phyloP scores from a whole-genome alignment of 2,888 invertebrate genomes.

The Tromatobia lineatoria region DNA sequence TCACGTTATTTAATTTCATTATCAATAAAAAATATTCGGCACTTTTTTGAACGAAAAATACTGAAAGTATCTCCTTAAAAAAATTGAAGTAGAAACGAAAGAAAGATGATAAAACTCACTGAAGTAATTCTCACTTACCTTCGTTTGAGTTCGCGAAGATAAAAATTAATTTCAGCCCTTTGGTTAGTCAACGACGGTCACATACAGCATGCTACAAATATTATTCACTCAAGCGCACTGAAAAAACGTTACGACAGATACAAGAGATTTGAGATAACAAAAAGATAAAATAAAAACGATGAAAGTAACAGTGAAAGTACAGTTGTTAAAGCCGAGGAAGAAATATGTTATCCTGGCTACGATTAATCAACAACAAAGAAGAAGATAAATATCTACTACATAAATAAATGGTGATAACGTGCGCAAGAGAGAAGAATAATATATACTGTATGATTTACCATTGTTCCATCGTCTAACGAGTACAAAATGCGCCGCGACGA shows the following conservation, averaged over 20 bases:
- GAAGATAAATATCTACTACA: slow-evolving; percentile 16
- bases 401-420: slow-evolving; percentile 43
- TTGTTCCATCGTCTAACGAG: slow-evolving; percentile 92
- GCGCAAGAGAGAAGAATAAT: slow-evolving; percentile 66
- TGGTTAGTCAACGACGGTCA: slow-evolving; percentile 70
- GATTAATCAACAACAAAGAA: slow-evolving; percentile 10
- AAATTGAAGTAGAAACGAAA: background rate
- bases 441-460: slow-evolving; percentile 87
- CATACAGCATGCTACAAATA: slow-evolving; percentile 71
- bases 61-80: background rate
- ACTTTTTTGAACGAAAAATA: background rate
- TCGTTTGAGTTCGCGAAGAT: background rate
- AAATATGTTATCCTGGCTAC: slow-evolving; percentile 20
- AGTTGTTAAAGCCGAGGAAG: slow-evolving; percentile 19
- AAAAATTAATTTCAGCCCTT: background rate
- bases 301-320: slow-evolving; percentile 11
- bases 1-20: too few relatives aligned
- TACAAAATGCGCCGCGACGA: slow-evolving; percentile 94
- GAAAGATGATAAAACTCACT: background rate
- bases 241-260: slow-evolving; percentile 49
- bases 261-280: background rate
- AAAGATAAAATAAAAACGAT: slow-evolving; percentile 13
- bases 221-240: slow-evolving; percentile 73
- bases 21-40: too few relatives aligned
- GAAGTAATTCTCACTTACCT: slow-evolving; percentile 60